Evolutionary conservation across 2,797 vertebrate species (phyloP), one percentile per base, ranked within the genome.

Genomic region (Scleropages formosus): DNA sequence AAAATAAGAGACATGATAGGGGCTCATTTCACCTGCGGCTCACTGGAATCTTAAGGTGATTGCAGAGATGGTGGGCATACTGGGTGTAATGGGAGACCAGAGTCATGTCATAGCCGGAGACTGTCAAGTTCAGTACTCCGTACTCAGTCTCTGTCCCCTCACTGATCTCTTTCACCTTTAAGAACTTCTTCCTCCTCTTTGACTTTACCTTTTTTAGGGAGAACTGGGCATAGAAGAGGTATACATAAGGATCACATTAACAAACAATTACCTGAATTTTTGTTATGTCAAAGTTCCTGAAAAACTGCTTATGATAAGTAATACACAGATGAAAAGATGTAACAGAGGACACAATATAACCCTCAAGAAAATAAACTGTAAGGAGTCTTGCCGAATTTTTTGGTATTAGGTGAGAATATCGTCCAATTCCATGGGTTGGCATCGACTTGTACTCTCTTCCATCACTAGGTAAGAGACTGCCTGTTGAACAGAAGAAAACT

Each of bases 31-130:
- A 98, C 96, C 95, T 93, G 73, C 95, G 94, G 0, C 77, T 82
- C 6, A 98, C 95, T 59, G 67, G 84, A 80, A 98, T 22, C 13
- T 88, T 82, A 15, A 96, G 88, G 0, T 80, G 82, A 84, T 94
- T 95, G 89, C 96, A 98, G 81, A 98, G 87, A 20, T 90, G 93
- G 76, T 98, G 96, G 73, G 97, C 80, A 7, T 96, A 94, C 76
- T 93, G 91, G 6, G 93, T 81, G 78, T 93, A 99, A 68, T 90
- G 92, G 80, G 98, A 96, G 82, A 95, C 93, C 0, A 93, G 27
- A 0, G 91, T 91, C 94, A 98, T 92, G 83, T 98, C 95, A 0
- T 94, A 90, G 10, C 94, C 95, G 0, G 89, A 94, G 81, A 98
- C 83, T 0, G 82, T 88, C 65, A 99, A 83, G 39, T 95, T 97